Evolutionary conservation across 2,888 invertebrate species (phyloP).

Genomic region (Tachina fera): DNA sequence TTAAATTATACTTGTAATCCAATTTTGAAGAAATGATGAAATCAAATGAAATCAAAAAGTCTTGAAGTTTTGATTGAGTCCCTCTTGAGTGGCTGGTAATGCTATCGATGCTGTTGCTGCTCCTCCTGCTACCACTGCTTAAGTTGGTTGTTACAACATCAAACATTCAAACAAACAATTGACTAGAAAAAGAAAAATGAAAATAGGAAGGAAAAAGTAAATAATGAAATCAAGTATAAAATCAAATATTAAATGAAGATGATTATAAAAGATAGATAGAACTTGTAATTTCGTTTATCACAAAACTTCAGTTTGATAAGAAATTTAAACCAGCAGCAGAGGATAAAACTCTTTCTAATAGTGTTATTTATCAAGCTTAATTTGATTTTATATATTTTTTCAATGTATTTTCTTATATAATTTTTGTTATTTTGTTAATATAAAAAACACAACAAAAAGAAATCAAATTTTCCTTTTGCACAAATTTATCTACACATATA

Average conservation of each 20-base stretch:
- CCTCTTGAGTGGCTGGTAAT: slow-evolving; percentile 55
- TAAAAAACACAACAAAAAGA: not conserved
- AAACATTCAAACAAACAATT: not conserved
- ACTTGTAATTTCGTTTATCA: slow-evolving; percentile 17
- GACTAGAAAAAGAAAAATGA: not conserved
- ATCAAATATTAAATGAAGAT: slow-evolving; percentile 70
- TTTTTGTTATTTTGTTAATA: slow-evolving; percentile 2
- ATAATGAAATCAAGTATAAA: slow-evolving; percentile 70
- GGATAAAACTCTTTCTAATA: slow-evolving; percentile 10
- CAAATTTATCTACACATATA: too few species aligned
- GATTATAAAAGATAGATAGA: slow-evolving; percentile 58
- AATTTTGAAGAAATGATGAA: slow-evolving; percentile 69
- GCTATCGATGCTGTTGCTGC: slow-evolving; percentile 6
- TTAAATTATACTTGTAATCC: slow-evolving; percentile 72
- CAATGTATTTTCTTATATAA: slow-evolving; percentile 9
- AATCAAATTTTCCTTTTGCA: slow-evolving; percentile 3
- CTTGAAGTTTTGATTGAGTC: slow-evolving; percentile 69
- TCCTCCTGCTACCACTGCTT: not conserved
- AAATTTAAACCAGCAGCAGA: not conserved
- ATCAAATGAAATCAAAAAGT: slow-evolving; percentile 66
- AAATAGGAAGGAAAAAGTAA: slow-evolving; percentile 44
- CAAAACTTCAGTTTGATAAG: slow-evolving; percentile 25
- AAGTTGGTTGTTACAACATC: slow-evolving; percentile 8
- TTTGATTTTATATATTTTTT: slow-evolving; percentile 31
- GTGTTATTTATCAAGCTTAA: slow-evolving; percentile 21